Evolutionary conservation across 2,113 vertebrate species (phyloP), one percentile per base, ranked within the genome.

Genomic region (Vidua macroura): DNA sequence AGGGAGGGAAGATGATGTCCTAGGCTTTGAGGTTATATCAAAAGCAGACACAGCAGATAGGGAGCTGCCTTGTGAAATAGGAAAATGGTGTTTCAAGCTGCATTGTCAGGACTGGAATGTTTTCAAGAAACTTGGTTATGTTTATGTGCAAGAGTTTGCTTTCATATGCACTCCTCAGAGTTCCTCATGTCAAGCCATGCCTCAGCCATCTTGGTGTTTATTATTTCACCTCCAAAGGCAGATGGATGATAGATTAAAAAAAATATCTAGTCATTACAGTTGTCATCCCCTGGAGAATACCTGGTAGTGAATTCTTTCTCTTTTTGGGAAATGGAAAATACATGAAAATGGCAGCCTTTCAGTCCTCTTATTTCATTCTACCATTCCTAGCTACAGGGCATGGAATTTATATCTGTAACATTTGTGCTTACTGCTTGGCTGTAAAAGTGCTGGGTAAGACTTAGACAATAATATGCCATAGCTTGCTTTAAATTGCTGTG

Each of bases 401-500:
- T 55, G n/a, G 55, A 77, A 22, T 91, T 96, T 51, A 55, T 90
- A 46, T 80, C 88, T 79, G 59, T 74, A 91, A 80, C 86, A 55
- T 90, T 94, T 63, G 27, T 86, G 58, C 49, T 51, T 83, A 69
- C 44, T 91, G 72, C 92, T 94, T 75, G 92, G 64, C 91, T 86
- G 30, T 92, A 48, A 92, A 69, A 94, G 86, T 92, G 27, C 35
- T 87, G 72, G 63, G 46, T 95, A 86, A 92, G 43, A 82, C 70
- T 43, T 76, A 84, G 52, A 48, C 19, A 75, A 86, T 74, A 89
- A 33, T 15, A 48, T 63, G 27, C 48, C 16, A 60, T 24, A 24
- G 78, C 66, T 77, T 93, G 69, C 69, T 93, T 95, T 92, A 30
- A 82, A 53, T 83, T 55, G 64, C 48, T 96, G 62, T 93, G 85